Conservation (phyloP, 2,113 vertebrate species). For the Buteo buteo region DNA sequence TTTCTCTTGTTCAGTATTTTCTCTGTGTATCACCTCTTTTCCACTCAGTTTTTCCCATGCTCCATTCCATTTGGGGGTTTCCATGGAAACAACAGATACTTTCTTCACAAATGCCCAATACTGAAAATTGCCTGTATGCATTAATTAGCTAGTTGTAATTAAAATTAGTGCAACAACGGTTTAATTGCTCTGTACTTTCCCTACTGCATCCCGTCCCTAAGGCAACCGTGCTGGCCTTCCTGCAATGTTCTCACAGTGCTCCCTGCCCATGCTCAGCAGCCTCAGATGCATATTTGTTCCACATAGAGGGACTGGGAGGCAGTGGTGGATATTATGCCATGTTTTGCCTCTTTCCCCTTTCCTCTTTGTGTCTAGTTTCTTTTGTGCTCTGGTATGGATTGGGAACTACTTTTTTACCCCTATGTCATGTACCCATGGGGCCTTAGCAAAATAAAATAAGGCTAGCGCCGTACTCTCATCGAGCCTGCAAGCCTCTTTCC, state of each 20-base stretch:
- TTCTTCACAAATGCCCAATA: constrained; percentile 16
- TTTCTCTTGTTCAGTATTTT: constrained; percentile 12
- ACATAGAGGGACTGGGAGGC: constrained; percentile 9
- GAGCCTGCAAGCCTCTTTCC: constrained; percentile 50
- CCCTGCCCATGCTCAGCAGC: constrained; percentile 16
- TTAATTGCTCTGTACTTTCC: not conserved
- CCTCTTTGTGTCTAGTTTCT: constrained; percentile 35
- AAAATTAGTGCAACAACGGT: constrained; percentile 30
- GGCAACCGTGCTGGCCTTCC: constrained; percentile 5
- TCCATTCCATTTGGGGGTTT: constrained; percentile 26
- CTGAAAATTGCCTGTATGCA: constrained; percentile 34
- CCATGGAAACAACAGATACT: constrained; percentile 39
- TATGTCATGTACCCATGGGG: not conserved
- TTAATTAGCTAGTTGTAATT: constrained; percentile 61
- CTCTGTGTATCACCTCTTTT: not conserved
- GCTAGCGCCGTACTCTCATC: not conserved
- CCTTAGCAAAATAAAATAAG: constrained; percentile 1
- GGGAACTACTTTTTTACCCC: not conserved
- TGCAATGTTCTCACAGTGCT: constrained; percentile 30
- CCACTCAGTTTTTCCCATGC: constrained; percentile 9
- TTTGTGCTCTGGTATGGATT: not conserved
- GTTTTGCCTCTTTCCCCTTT: constrained; percentile 33
- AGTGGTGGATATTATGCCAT: not conserved
- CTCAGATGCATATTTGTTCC: constrained; percentile 28
- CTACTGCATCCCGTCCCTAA: constrained; percentile 29